A percentile compares a stretch with the other conserved stretches of the same genome.
These are phyloP conservation scores for Oceanodroma tethys DNA, from an alignment of 2,113 vertebrate species.

Conservation along the genomic window DNA sequence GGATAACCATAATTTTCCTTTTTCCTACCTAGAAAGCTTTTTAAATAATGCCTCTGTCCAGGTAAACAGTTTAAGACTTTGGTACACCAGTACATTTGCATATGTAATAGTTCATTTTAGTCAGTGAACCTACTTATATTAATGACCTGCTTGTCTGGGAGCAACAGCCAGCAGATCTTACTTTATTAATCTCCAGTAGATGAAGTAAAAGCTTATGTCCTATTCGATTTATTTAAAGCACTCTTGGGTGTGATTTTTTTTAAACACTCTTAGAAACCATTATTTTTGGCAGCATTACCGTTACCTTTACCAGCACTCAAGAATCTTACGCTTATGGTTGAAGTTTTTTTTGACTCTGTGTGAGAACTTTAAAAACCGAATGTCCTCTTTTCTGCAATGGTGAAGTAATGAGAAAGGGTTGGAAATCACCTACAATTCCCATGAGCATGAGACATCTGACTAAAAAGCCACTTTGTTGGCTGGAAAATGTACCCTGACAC, in stretches of 20 bases:
- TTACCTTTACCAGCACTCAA: neutral
- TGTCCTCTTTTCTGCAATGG: neutral
- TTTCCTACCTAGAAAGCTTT: neutral
- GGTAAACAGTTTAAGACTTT: neutral
- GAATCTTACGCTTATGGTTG: neutral
- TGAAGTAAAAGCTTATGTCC: neutral
- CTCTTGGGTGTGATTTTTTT: neutral
- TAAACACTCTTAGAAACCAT: neutral
- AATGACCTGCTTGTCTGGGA: neutral
- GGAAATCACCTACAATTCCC: constrained; percentile 39
- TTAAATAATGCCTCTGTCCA: neutral
- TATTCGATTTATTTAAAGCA: neutral
- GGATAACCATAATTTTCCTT: neutral
- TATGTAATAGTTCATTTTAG: neutral
- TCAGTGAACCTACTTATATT: neutral
- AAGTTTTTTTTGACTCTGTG: neutral
- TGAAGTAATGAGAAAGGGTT: neutral
- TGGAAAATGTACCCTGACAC: neutral
- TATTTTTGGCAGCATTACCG: neutral
- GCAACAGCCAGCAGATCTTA: neutral
- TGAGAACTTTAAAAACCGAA: neutral
- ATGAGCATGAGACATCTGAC: neutral
- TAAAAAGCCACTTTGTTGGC: neutral
- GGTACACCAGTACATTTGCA: neutral
- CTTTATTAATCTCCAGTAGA: neutral